These are phyloP conservation scores for Discoglossus pictus DNA, from an alignment of 2,797 vertebrate species.

Conservation along the genomic window DNA sequence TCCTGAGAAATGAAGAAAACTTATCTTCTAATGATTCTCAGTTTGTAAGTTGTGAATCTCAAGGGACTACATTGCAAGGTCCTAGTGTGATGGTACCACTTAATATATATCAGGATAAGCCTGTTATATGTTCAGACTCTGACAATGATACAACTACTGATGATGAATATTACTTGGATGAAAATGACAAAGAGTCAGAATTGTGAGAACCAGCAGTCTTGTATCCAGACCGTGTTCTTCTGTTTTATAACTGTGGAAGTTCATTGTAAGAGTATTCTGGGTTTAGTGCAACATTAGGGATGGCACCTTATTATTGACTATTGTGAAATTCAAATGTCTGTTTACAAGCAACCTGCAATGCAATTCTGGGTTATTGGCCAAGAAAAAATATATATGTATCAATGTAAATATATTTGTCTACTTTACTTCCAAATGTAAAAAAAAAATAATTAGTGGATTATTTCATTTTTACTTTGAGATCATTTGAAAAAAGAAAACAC, in stretches of 20 bases:
- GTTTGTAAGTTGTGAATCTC: constrained; percentile 59
- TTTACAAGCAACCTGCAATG: neutral
- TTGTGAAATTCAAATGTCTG: neutral
- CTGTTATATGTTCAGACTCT: constrained; percentile 76
- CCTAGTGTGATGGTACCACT: constrained; percentile 65
- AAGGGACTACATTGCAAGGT: constrained; percentile 57
- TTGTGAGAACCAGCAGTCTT: constrained; percentile 65
- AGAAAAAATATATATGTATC: too few species aligned
- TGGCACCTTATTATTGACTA: constrained; percentile 5
- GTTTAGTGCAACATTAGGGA: too few species aligned
- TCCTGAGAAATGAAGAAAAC: constrained; percentile 59
- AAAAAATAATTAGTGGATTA: too few species aligned
- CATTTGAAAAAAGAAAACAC: too few species aligned
- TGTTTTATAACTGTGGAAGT: too few species aligned
- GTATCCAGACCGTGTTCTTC: constrained; percentile 17
- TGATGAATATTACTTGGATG: constrained; percentile 90
- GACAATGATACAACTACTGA: constrained; percentile 86
- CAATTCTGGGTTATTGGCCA: neutral
- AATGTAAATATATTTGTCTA: too few species aligned
- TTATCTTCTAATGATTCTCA: constrained; percentile 49
- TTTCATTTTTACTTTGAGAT: too few species aligned
- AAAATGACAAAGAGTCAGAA: constrained; percentile 86
- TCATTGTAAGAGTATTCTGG: too few species aligned
- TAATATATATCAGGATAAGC: constrained; percentile 66
- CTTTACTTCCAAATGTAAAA: too few species aligned